phyloP scores from a whole-genome alignment of 2,797 vertebrate genomes.

The Aldrovandia affinis region DNA sequence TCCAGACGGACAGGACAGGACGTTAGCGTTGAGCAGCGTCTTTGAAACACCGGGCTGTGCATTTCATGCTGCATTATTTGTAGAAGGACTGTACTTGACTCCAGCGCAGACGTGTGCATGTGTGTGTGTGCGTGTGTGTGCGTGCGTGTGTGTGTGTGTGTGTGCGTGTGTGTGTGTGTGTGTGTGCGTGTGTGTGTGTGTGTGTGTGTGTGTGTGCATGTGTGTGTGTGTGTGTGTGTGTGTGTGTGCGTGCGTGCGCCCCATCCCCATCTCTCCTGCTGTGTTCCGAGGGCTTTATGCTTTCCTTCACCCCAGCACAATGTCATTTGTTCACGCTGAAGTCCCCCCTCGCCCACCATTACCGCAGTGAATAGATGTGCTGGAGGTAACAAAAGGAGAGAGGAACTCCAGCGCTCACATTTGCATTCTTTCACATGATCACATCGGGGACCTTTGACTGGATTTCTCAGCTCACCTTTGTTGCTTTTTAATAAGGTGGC shows the following conservation, averaged over 20 bases:
- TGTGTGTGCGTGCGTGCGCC: no score
- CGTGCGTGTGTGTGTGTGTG: no score
- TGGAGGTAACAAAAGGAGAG: constrained; percentile 51
- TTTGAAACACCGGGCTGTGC: not conserved
- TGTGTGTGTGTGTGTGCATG: no score
- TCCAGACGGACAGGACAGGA: not conserved
- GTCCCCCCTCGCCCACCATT: constrained; percentile 61
- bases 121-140: no score
- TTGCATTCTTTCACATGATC: constrained; percentile 73
- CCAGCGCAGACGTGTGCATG: not conserved
- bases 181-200: no score
- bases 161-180: no score
- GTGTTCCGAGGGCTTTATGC: not conserved
- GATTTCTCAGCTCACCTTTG: constrained; percentile 81
- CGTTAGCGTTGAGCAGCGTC: not conserved
- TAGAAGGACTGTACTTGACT: not conserved
- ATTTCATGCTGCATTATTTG: not conserved
- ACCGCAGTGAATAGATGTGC: constrained; percentile 65
- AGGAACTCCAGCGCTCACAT: constrained; percentile 61
- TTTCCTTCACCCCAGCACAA: not conserved
- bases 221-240: no score
- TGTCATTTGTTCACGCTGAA: constrained; percentile 26
- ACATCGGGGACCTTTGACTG: constrained; percentile 82
- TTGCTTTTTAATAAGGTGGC: constrained; percentile 84
- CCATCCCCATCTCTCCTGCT: not conserved